phyloP scores from a whole-genome alignment of 2,888 invertebrate genomes.

The Drosophila vallismaia region DNA sequence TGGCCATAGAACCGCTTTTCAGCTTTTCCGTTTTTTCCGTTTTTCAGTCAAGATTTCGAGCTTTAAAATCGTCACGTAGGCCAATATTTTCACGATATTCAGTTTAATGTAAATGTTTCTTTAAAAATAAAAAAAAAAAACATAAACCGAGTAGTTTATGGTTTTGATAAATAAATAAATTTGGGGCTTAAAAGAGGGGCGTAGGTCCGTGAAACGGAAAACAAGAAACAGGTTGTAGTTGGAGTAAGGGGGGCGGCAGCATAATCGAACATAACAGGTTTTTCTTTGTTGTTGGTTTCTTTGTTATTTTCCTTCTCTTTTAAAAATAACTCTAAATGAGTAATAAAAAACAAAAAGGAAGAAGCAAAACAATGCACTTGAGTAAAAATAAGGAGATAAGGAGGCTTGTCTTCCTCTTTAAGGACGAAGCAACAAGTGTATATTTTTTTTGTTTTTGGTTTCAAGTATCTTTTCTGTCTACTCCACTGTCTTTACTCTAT shows the following conservation, averaged over 20 bases:
- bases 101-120: conserved; percentile 29
- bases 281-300: background rate
- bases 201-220: conserved; percentile 12
- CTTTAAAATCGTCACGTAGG: conserved; percentile 63
- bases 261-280: conserved; percentile 60
- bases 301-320: conserved; percentile 27
- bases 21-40: conserved; percentile 4
- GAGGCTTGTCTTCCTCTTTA: conserved; percentile 24
- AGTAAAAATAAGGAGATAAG: conserved; percentile 56
- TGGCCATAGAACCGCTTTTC: conserved; percentile 51
- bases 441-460: background rate
- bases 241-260: conserved; percentile 5
- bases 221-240: conserved; percentile 46
- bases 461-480: background rate
- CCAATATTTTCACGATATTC: conserved; percentile 35
- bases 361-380: conserved; percentile 28
- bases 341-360: conserved; percentile 1
- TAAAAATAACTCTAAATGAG: conserved; percentile 50
- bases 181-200: conserved; percentile 28
- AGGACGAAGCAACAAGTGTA: conserved; percentile 40
- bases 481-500: too few species aligned
- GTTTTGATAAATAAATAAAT: conserved; percentile 34
- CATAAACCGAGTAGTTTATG: conserved; percentile 50
- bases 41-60: background rate
- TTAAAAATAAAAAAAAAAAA: conserved; percentile 9